phyloP scores from a whole-genome alignment of 2,888 invertebrate species.

The Taphrorychus bicolor region DNA sequence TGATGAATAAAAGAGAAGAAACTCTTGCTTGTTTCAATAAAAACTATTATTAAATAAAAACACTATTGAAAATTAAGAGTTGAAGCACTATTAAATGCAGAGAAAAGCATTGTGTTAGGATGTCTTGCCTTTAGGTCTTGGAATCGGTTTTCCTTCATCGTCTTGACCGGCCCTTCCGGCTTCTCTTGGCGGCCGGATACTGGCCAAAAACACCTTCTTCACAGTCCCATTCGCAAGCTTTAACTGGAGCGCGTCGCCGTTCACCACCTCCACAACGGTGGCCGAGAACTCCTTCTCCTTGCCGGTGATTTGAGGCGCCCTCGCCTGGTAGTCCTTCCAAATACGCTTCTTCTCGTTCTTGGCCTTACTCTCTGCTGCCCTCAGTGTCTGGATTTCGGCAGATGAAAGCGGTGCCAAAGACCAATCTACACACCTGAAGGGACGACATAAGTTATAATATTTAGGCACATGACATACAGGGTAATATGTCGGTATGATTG shows the following conservation, averaged over 20 bases:
- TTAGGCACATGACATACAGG: too few species aligned
- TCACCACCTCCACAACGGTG: conserved; percentile 88
- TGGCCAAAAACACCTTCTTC: conserved; percentile 95
- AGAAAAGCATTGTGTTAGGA: not conserved
- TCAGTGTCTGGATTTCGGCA: conserved; percentile 56
- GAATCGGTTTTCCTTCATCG: conserved; percentile 71
- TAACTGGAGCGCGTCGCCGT: conserved; percentile 92
- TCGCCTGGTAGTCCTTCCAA: conserved; percentile 91
- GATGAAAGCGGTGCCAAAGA: conserved; percentile 83
- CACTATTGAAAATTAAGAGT: too few species aligned
- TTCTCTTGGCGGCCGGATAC: conserved; percentile 88
- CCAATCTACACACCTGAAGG: conserved; percentile 95
- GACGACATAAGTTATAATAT: too few species aligned
- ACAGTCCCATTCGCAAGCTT: conserved; percentile 78
- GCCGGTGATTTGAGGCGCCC: conserved; percentile 72
- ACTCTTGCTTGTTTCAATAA: too few species aligned
- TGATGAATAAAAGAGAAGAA: too few species aligned
- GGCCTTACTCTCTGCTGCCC: conserved; percentile 73
- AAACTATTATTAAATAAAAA: too few species aligned
- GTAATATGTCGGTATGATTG: too few species aligned
- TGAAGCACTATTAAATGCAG: too few species aligned
- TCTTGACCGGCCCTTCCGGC: conserved; percentile 66
- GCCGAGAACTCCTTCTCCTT: conserved; percentile 85
- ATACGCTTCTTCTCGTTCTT: conserved; percentile 79
- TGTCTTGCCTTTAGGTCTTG: conserved; percentile 67